Conservation (phyloP, 2,113 vertebrate species). For the Aythya baeri region DNA sequence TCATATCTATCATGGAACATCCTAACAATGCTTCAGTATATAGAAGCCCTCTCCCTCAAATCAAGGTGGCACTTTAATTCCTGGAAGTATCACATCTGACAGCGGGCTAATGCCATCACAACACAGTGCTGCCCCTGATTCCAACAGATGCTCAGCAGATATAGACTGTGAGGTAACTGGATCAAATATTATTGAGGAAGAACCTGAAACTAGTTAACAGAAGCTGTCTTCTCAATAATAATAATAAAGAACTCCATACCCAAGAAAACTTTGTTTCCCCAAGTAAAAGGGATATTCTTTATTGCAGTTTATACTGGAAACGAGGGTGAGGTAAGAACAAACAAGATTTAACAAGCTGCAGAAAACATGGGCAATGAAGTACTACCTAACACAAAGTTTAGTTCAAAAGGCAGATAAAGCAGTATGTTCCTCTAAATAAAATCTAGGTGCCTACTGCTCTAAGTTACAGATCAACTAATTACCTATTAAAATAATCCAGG, state of each 20-base stretch:
- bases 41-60: not conserved
- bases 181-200: not conserved
- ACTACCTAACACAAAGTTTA: not conserved
- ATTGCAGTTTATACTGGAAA: not conserved
- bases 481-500: not conserved
- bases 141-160: fast-evolving
- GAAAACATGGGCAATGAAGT: not conserved
- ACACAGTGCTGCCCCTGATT: not conserved
- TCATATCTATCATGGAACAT: not conserved
- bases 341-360: not conserved
- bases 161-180: not conserved
- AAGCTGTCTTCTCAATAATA: not conserved
- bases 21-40: fast-evolving
- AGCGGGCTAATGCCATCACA: not conserved
- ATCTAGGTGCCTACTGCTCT: not conserved
- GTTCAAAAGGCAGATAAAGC: not conserved
- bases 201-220: not conserved
- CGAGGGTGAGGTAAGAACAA: not conserved
- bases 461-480: not conserved
- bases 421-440: not conserved
- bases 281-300: not conserved
- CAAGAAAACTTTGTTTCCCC: not conserved
- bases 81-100: not conserved
- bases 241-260: not conserved
- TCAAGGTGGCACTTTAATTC: not conserved